These are phyloP conservation scores for Norana najaformis DNA, from an alignment of 2,888 invertebrate species.

Conservation along the genomic window DNA sequence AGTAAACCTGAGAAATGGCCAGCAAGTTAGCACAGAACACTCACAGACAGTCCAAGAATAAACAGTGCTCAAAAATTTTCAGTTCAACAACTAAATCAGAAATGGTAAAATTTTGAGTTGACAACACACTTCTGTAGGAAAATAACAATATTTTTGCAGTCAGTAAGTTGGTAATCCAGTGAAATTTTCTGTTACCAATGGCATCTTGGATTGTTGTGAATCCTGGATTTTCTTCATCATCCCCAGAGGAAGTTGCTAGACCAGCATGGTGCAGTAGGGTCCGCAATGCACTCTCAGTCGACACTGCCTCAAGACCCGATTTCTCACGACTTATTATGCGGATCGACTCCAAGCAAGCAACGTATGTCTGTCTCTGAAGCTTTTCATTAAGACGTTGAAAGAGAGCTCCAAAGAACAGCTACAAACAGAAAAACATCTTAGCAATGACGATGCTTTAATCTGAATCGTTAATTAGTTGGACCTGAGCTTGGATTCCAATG, in stretches of 20 bases:
- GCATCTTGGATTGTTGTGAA: conserved; percentile 10
- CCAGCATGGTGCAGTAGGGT: conserved; percentile 55
- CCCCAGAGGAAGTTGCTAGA: conserved; percentile 39
- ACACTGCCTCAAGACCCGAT: conserved; percentile 52
- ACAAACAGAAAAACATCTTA: neutral
- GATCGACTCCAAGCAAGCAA: conserved; percentile 51
- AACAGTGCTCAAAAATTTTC: too few species aligned
- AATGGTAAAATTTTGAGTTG: too few species aligned
- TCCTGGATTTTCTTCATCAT: neutral
- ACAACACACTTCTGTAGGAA: too few species aligned
- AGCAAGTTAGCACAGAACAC: too few species aligned
- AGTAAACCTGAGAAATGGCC: too few species aligned
- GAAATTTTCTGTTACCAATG: neutral
- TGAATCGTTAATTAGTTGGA: too few species aligned
- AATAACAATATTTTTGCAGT: neutral
- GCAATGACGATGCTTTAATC: too few species aligned
- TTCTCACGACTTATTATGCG: conserved; percentile 59
- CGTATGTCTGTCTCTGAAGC: conserved; percentile 17
- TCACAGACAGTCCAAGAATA: too few species aligned
- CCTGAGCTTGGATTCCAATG: too few species aligned
- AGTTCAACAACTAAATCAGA: too few species aligned
- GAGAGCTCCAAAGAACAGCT: conserved; percentile 8
- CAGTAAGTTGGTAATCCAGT: neutral
- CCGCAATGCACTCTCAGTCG: conserved; percentile 50
- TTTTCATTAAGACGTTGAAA: conserved; percentile 17